Base-by-base conservation (phyloP, 2,888 invertebrate species). In the Harpalus rufipes region DNA sequence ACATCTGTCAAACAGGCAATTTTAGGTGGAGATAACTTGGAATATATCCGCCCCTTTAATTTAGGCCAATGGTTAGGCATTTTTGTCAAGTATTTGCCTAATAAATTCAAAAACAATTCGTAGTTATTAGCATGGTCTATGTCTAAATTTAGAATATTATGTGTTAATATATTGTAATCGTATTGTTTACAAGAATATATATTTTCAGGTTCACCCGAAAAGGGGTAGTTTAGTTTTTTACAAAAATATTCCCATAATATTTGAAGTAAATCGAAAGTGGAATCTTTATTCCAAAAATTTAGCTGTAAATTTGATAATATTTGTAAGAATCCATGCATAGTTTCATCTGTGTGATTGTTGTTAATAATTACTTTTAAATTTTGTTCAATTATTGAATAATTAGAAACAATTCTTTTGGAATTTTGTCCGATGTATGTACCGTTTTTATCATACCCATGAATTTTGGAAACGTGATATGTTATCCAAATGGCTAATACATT, bases 161-260 rank as follows among this genome's bases (percentile, higher is more conserved):
- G 88, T 1, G 88, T 84, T 56, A 88, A 68, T 68, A 21, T 1
- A 44, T 51, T 14, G 32, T 63, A 84, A 32, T 84, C 68, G 32
- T 51, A 68, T 68, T 63, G 10, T 44, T 65, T 21, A 68, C n/a
- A 44, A 65, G 16, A 32, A 32, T 32, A 32, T 32, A 32, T 32
- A 51, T 8, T 68, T 51, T 25, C 81, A 12, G 80, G 18, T 18
- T 80, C 80, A 1, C 61, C 21, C 5, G 16, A 76, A 74, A 72
- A 72, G 1, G 72, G 41, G 10, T 14, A 12, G 21, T 76, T 76
- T 16, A 76, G 63, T 65, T 87, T 87, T 87, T 90, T 90, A 81
- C 90, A 90, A 85, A 89, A 90, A 86, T 89, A 89, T 74, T 90
- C 90, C 91, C 91, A 91, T 7, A 90, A 86, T 5, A 88, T 86